Conservation (phyloP, 2,113 vertebrate genomes). For the Phylloscopus whistleri region DNA sequence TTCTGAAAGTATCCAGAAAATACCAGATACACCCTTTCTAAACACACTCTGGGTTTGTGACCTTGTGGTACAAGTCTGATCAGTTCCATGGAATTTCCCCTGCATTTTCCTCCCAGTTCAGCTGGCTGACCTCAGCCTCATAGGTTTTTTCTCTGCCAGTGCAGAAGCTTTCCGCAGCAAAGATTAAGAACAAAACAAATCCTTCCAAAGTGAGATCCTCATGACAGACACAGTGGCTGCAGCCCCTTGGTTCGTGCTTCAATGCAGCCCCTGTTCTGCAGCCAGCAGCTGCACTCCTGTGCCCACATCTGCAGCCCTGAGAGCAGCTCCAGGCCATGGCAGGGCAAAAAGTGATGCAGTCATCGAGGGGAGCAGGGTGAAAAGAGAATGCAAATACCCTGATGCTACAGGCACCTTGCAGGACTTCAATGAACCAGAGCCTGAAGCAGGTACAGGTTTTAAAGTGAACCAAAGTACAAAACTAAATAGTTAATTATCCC, state of each 20-base stretch:
- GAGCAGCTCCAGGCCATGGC: not conserved
- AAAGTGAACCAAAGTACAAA: not conserved
- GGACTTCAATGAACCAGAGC: not conserved
- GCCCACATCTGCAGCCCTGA: not conserved
- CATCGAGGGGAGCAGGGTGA: fast-evolving
- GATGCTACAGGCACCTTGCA: not conserved
- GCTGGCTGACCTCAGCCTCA: not conserved
- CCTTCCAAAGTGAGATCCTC: not conserved
- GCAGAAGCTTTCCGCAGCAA: not conserved
- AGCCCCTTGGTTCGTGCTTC: not conserved
- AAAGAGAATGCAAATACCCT: not conserved
- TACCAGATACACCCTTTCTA: not conserved
- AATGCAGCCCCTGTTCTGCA: not conserved
- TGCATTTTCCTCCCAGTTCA: not conserved
- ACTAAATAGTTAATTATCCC: not conserved
- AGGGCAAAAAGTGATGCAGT: not conserved
- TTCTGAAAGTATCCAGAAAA: slow-evolving; percentile 14
- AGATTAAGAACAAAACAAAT: not conserved
- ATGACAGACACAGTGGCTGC: not conserved
- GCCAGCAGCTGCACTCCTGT: not conserved
- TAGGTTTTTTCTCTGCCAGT: not conserved
- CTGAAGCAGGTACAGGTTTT: not conserved
- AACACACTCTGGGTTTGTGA: not conserved
- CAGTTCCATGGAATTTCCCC: not conserved
- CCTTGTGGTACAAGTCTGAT: not conserved